phyloP scores from a whole-genome alignment of 2,888 invertebrate species.

The Heliothis peltigera region DNA sequence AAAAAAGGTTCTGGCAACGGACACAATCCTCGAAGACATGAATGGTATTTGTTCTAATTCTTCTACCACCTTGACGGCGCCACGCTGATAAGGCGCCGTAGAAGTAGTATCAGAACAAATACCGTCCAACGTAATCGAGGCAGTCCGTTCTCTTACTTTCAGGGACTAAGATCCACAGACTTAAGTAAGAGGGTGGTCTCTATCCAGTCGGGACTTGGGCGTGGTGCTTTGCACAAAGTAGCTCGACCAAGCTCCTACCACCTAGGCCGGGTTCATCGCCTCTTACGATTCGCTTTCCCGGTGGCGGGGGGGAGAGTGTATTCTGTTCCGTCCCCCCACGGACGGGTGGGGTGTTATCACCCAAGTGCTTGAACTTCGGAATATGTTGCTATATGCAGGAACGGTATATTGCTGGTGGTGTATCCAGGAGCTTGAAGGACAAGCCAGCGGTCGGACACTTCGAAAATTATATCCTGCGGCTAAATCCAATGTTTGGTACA shows the following conservation, averaged over 20 bases:
- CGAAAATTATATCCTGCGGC: not conserved
- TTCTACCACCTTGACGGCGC: not conserved
- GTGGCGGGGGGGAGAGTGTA: conserved; percentile 53
- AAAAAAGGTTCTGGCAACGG: conserved; percentile 35
- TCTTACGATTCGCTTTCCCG: conserved; percentile 61
- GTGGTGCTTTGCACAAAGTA: conserved; percentile 28
- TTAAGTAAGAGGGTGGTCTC: conserved; percentile 51
- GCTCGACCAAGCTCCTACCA: conserved; percentile 47
- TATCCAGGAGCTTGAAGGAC: not conserved
- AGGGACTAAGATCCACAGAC: conserved; percentile 27
- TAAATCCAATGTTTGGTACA: not conserved
- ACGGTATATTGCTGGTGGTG: not conserved
- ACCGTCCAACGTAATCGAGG: conserved; percentile 1
- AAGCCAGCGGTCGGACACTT: not conserved
- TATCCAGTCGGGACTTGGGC: conserved; percentile 36
- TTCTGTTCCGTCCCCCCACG: conserved; percentile 60
- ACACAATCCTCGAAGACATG: conserved; percentile 5
- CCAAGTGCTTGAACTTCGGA: conserved; percentile 11
- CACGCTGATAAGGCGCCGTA: not conserved
- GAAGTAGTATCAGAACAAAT: not conserved
- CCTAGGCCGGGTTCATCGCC: conserved; percentile 58
- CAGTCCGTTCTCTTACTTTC: conserved; percentile 40
- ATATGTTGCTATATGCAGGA: not conserved
- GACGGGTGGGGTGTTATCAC: conserved; percentile 12
- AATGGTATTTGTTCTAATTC: not conserved